phyloP scores from a whole-genome alignment of 2,888 invertebrate genomes.

The Mechanitis mazaeus region DNA sequence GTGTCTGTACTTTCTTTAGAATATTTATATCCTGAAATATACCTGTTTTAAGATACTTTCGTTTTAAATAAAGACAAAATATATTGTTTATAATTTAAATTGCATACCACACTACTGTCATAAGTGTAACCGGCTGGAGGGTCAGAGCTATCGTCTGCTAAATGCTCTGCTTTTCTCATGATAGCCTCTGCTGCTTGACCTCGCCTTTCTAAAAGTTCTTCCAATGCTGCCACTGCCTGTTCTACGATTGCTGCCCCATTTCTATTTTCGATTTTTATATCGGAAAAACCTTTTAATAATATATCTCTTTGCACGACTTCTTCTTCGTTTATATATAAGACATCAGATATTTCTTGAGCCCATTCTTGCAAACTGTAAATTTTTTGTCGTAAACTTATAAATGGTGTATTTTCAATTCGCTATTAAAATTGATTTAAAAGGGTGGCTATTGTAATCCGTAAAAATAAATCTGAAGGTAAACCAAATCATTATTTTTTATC shows the following conservation, averaged over 20 bases:
- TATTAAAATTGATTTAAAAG: too few species aligned
- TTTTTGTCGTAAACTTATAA: too few species aligned
- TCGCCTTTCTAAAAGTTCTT: constrained; percentile 48
- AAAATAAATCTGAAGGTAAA: too few species aligned
- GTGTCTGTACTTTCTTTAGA: constrained; percentile 39
- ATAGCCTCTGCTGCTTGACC: constrained; percentile 57
- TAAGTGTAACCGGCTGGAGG: constrained; percentile 46
- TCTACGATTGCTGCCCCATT: constrained; percentile 57
- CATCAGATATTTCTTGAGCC: constrained; percentile 55
- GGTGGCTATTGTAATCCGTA: too few species aligned
- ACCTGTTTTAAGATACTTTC: neutral
- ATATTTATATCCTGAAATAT: constrained; percentile 48
- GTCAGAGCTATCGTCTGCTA: constrained; percentile 37
- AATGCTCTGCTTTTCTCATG: constrained; percentile 55
- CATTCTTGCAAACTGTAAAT: constrained; percentile 51
- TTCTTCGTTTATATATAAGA: constrained; percentile 46
- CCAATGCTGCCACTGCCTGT: constrained; percentile 49
- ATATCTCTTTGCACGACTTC: constrained; percentile 51
- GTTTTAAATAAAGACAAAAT: neutral
- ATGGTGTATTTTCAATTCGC: too few species aligned
- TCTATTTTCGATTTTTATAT: constrained; percentile 46
- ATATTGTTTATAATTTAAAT: neutral
- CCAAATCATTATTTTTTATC: too few species aligned
- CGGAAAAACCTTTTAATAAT: constrained; percentile 49
- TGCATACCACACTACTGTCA: constrained; percentile 57